Percentiles rank a stretch among this genome's conserved stretches.
These are phyloP conservation scores for Erythrolamprus reginae DNA, from an alignment of 2,113 vertebrate species.

Conservation along the genomic window DNA sequence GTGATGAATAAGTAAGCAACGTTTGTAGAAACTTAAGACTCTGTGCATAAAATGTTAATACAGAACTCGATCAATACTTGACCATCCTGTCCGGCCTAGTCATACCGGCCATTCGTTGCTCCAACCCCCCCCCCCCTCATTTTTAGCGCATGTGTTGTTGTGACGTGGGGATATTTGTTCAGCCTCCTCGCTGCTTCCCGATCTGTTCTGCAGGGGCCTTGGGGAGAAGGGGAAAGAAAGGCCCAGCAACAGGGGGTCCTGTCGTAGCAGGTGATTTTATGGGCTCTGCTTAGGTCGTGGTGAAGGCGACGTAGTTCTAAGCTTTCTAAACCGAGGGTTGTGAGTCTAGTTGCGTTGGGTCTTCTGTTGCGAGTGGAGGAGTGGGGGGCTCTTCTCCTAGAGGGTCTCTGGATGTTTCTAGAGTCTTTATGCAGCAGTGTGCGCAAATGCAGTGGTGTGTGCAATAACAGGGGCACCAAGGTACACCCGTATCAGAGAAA, in stretches of 20 bases:
- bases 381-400: too few species aligned
- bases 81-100: not conserved
- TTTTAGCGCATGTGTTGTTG: not conserved
- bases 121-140: not conserved
- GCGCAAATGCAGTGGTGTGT: too few species aligned
- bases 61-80: not conserved
- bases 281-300: too few species aligned
- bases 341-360: too few species aligned
- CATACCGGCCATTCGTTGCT: not conserved
- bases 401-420: too few species aligned
- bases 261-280: too few species aligned
- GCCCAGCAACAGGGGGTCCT: not conserved
- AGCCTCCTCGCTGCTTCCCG: accelerated
- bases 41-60: not conserved
- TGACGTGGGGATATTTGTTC: not conserved
- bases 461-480: too few species aligned
- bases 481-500: too few species aligned
- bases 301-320: too few species aligned
- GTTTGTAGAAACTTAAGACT: not conserved
- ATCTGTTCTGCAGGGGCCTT: not conserved
- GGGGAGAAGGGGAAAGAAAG: not conserved
- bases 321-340: too few species aligned
- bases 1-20: not conserved
- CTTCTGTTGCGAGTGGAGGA: too few species aligned
- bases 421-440: too few species aligned